These are phyloP conservation scores for Sebastes matsubarae DNA, from an alignment of 2,797 vertebrate species.

Conservation along the genomic window DNA sequence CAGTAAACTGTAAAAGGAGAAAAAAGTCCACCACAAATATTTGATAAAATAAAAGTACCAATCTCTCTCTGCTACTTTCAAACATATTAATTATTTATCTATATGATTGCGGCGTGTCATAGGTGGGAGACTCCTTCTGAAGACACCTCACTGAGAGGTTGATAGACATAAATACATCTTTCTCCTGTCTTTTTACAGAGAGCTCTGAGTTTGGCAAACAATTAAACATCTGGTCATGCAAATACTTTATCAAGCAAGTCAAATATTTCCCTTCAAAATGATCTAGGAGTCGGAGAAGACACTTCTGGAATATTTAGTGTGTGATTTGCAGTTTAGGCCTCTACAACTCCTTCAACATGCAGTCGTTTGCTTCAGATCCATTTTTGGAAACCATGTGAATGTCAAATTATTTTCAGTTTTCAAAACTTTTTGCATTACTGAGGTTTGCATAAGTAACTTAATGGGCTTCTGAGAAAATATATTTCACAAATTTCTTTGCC, in stretches of 20 bases:
- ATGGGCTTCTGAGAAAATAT: neutral
- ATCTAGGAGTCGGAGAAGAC: neutral
- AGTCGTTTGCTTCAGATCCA: neutral
- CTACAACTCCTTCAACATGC: neutral
- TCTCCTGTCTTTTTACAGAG: neutral
- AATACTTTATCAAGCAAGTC: neutral
- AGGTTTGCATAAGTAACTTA: neutral
- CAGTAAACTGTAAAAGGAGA: too few species aligned
- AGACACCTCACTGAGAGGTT: too few species aligned
- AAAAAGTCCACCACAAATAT: too few species aligned
- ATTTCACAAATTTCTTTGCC: neutral
- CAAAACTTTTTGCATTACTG: neutral
- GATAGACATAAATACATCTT: neutral
- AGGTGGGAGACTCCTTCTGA: neutral
- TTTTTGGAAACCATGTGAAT: neutral
- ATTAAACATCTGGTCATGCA: neutral
- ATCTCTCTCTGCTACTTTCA: too few species aligned
- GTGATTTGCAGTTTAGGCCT: neutral
- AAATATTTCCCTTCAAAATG: constrained; percentile 13
- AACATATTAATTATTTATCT: neutral
- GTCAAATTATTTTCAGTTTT: too few species aligned
- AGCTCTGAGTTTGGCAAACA: neutral
- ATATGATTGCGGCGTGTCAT: neutral
- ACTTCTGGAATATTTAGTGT: neutral
- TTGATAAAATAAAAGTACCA: too few species aligned